Conservation (phyloP, 2,888 invertebrate genomes). For the Chloroclysta siterata region DNA sequence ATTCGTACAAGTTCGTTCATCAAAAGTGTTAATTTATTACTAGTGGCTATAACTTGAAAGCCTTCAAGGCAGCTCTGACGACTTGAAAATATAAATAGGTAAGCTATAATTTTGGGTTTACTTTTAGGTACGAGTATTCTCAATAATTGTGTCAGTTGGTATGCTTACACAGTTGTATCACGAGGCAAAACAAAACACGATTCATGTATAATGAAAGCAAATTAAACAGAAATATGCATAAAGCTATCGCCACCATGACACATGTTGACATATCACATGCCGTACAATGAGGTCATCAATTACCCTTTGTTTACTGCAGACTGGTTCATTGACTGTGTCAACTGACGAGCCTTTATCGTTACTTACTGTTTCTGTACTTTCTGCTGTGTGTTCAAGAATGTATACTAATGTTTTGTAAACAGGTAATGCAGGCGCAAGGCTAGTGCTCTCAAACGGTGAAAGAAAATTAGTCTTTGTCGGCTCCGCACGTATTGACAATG, state of each 20-base stretch:
- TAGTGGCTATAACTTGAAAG: too few species aligned
- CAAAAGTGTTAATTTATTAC: too few species aligned
- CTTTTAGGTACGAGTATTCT: not conserved
- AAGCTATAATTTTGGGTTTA: not conserved
- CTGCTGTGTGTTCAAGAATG: not conserved
- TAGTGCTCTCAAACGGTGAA: too few species aligned
- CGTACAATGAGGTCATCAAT: conserved; percentile 48
- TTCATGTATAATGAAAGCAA: conserved; percentile 2
- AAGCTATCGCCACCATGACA: conserved; percentile 37
- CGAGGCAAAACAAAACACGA: not conserved
- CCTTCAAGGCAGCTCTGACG: too few species aligned
- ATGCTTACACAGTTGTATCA: not conserved
- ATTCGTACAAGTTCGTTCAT: not conserved
- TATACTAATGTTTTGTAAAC: not conserved
- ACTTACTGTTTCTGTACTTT: conserved; percentile 13
- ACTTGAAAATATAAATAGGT: not conserved
- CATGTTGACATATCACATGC: conserved; percentile 36
- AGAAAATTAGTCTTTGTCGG: too few species aligned
- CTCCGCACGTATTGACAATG: too few species aligned
- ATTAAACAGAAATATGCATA: conserved; percentile 13
- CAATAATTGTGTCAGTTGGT: not conserved
- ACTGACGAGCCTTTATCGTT: conserved; percentile 18
- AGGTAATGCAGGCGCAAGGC: not conserved
- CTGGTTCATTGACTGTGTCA: conserved; percentile 51
- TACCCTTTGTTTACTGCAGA: conserved; percentile 45